Percentiles rank a stretch among this genome's conserved stretches.
Conservation (phyloP, 2,113 vertebrate species). For the Semicossyphus pulcher region DNA sequence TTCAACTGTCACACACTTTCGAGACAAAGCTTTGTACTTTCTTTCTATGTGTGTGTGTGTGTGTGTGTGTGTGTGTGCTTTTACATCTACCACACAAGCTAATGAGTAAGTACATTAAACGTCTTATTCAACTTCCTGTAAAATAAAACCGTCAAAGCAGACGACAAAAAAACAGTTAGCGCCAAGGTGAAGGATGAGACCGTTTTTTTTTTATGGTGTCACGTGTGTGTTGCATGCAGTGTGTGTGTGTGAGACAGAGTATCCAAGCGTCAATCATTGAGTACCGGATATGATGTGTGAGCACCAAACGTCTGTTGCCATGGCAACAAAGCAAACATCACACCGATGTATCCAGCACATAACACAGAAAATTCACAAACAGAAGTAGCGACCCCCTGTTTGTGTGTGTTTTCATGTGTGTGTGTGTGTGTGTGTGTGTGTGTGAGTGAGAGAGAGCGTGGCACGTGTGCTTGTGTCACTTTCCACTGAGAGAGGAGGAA, state of each 20-base stretch:
- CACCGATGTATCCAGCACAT: slow-evolving; percentile 54
- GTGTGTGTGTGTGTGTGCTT: neutral
- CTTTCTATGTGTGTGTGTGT: neutral
- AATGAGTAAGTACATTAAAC: slow-evolving; percentile 17
- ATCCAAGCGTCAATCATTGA: slow-evolving; percentile 73
- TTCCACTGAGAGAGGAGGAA: slow-evolving; percentile 29
- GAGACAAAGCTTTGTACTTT: slow-evolving; percentile 3
- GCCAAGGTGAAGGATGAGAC: slow-evolving; percentile 48
- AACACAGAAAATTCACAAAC: slow-evolving; percentile 67
- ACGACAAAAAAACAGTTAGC: slow-evolving; percentile 16
- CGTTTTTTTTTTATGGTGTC: slow-evolving; percentile 21
- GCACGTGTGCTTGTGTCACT: slow-evolving; percentile 34
- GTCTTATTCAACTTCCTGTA: slow-evolving; percentile 29
- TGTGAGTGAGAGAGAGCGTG: slow-evolving; percentile 1
- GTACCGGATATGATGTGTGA: slow-evolving; percentile 76
- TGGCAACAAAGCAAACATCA: slow-evolving; percentile 83
- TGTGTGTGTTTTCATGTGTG: neutral
- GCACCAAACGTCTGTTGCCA: slow-evolving; percentile 80
- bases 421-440: slow-evolving; percentile 17
- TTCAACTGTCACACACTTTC: slow-evolving; percentile 23
- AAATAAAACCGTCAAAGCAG: slow-evolving; percentile 19
- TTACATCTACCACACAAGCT: slow-evolving; percentile 5
- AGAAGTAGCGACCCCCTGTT: slow-evolving; percentile 34
- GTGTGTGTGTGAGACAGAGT: slow-evolving; percentile 30
- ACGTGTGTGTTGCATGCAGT: slow-evolving; percentile 44